Evolutionary conservation across 2,113 vertebrate species (phyloP).

Genomic region (Cephalopterus ornatus): DNA sequence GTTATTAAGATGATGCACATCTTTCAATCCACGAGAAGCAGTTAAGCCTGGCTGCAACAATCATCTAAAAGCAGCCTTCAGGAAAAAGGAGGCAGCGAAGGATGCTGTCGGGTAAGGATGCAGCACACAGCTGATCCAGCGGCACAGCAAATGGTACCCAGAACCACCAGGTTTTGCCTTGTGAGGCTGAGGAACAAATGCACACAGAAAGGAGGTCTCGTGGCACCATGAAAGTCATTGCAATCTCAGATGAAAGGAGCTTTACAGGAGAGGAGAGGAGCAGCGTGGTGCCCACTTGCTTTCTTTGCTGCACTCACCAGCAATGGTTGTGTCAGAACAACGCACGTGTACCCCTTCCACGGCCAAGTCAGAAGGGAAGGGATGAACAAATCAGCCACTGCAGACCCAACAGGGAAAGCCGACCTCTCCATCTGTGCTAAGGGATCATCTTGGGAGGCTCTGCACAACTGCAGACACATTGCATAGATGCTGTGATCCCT

Average conservation of each 20-base stretch:
- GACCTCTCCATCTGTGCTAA: not conserved
- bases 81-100: not conserved
- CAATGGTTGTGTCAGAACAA: not conserved
- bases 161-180: not conserved
- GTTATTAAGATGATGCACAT: not conserved
- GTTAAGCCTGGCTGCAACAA: not conserved
- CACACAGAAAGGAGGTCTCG: rapidly evolving
- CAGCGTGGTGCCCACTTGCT: rapidly evolving
- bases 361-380: not conserved
- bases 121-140: rapidly evolving
- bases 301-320: not conserved
- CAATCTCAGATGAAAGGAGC: not conserved
- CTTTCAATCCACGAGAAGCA: rapidly evolving
- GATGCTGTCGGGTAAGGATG: not conserved
- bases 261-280: not conserved
- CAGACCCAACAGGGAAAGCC: not conserved
- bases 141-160: not conserved
- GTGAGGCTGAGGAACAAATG: not conserved
- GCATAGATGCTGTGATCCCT: not conserved
- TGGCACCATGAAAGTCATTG: not conserved
- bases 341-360: rapidly evolving
- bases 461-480: not conserved
- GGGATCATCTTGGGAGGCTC: not conserved
- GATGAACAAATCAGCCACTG: not conserved
- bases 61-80: not conserved